Evolutionary conservation across 2,797 vertebrate species (phyloP).

Genomic region (Merluccius polli): DNA sequence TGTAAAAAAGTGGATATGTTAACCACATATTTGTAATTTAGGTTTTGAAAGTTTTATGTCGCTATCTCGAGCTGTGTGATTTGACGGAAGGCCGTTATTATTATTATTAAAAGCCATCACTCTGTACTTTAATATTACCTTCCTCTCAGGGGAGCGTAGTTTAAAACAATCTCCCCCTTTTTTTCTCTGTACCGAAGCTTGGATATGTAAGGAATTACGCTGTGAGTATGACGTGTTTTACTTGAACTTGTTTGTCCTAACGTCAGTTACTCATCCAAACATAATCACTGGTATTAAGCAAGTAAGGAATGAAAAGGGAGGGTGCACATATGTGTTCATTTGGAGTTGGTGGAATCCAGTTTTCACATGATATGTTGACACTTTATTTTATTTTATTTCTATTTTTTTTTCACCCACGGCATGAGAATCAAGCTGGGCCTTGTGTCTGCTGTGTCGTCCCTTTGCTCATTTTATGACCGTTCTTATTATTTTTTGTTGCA

Average conservation of each 20-base stretch:
- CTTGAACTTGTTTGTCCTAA: conserved; percentile 72
- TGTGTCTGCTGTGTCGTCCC: conserved; percentile 46
- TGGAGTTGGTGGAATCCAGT: conserved; percentile 39
- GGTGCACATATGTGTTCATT: conserved; percentile 57
- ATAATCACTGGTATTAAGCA: conserved; percentile 63
- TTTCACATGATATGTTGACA: background rate
- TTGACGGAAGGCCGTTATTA: background rate
- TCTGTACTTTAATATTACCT: conserved; percentile 50
- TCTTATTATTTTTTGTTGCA: conserved; percentile 43
- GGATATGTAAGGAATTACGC: conserved; percentile 79
- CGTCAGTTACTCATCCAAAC: conserved; percentile 70
- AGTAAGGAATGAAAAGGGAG: conserved; percentile 45
- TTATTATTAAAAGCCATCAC: background rate
- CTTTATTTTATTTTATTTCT: conserved; percentile 35
- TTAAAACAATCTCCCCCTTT: conserved; percentile 66
- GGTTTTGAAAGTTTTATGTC: background rate
- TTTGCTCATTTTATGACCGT: conserved; percentile 25
- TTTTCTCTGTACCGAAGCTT: conserved; percentile 77
- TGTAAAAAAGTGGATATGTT: background rate
- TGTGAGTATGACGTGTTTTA: conserved; percentile 76
- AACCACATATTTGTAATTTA: background rate
- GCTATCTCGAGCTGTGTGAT: background rate
- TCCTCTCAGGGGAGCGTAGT: conserved; percentile 51
- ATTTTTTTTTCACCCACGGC: conserved; percentile 53
- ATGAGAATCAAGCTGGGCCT: conserved; percentile 59